Conservation (phyloP, 53 echinoderm and acorn worm species). For the Hippasteria phrygiana region DNA sequence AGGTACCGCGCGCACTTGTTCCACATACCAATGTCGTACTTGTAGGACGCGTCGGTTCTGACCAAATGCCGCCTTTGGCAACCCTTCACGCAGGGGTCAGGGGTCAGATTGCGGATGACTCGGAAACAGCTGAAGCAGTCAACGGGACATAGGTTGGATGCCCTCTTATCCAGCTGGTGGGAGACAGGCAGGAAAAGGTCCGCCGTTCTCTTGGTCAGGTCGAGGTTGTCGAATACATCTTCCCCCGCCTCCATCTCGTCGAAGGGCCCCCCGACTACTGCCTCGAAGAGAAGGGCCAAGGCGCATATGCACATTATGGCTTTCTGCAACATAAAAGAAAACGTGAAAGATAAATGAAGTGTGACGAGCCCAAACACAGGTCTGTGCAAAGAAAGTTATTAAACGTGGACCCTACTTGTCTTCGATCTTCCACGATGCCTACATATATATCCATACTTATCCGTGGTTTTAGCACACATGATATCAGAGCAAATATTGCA, state of each 20-base stretch:
- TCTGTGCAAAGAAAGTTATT: too few relatives aligned
- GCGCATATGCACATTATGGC: constrained; percentile 53
- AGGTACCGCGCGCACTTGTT: constrained; percentile 14
- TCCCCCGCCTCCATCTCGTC: not conserved
- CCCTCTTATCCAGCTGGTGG: constrained; percentile 28
- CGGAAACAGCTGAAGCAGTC: constrained; percentile 61
- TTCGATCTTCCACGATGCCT: too few relatives aligned
- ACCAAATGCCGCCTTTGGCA: not conserved
- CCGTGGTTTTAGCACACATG: too few relatives aligned
- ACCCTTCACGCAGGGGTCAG: constrained; percentile 32
- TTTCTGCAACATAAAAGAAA: constrained; percentile 7
- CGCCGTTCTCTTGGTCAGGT: constrained; percentile 5
- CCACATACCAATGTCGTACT: constrained; percentile 31
- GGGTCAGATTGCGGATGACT: constrained; percentile 40
- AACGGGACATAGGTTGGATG: not conserved
- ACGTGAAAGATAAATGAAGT: not conserved
- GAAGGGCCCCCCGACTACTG: constrained; percentile 13
- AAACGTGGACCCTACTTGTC: too few relatives aligned
- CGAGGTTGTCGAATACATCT: not conserved
- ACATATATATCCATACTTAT: too few relatives aligned
- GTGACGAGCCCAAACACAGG: too few relatives aligned
- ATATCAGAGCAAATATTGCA: too few relatives aligned
- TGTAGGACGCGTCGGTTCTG: constrained; percentile 9
- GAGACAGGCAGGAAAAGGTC: constrained; percentile 31
- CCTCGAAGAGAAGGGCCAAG: constrained; percentile 42